Base-by-base conservation (phyloP, 2,888 invertebrate genomes). In the Gerris lacustris region DNA sequence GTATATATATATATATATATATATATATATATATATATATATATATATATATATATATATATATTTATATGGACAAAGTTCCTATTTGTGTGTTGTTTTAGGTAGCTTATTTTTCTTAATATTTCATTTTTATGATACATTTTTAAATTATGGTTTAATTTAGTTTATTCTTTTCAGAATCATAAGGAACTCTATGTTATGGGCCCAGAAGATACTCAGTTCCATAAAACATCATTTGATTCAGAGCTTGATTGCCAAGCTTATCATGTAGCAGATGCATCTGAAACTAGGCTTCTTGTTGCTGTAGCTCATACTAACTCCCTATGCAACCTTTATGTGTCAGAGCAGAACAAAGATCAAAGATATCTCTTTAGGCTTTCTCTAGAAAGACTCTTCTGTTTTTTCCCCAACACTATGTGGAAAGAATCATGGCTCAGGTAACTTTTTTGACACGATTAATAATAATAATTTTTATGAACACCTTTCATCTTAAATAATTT, bases 331-430 rank as follows among this genome's bases (percentile, higher is more conserved):
- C 83, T 96, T 71, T 95, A 94, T 78, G 88, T 93, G 69, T 92
- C 93, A 0, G 90, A 89, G 75, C 84, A 87, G 71, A 86, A 84
- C 72, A 83, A 84, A 5, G 80, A 80, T 45, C 77, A 78, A 45
- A 72, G 74, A 31, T 85, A 88, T 76, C 85, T 86, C 77, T 95
- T 94, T 78, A 86, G 88, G 0, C 80, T 91, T 73, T 94, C 94
- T 6, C 81, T 95, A 74, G 88, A 90, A 76, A 86, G 89, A 76
- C 86, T 95, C 69, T 83, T 95, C 76, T 91, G 90, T 76, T 93
- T 90, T 80, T 91, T 92, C 79, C 92, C 92, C 0, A 89, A 90
- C 77, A 86, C 85, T 9, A 90, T 90, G 63, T 92, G 90, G 88
- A 88, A 87, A 77, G 86, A 88, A 75, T 89, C 89, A 72, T 92